A percentile compares a stretch with the other conserved stretches of the same genome.
phyloP scores from a whole-genome alignment of 2,888 invertebrate genomes.

The Globia sparganii region DNA sequence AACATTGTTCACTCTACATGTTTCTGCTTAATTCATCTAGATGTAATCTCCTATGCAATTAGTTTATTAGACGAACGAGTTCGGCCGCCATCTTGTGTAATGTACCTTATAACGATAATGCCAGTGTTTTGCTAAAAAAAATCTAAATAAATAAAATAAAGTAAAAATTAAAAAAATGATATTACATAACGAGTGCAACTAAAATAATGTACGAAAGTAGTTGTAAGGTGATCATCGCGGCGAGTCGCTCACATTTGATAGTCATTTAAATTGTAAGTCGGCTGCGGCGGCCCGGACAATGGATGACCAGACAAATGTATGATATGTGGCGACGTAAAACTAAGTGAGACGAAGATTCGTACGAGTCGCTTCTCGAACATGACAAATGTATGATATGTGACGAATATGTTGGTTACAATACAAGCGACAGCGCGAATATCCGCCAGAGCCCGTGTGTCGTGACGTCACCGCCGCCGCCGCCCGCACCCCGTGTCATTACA shows the following conservation, averaged over 20 bases:
- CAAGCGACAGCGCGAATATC: conserved; percentile 1
- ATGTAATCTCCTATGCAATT: conserved; percentile 53
- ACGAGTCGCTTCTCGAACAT: background rate
- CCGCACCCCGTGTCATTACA: conserved; percentile 18
- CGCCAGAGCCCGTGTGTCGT: background rate
- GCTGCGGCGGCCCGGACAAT: conserved; percentile 15
- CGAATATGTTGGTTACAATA: conserved; percentile 46
- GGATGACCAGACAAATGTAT: background rate
- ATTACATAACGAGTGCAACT: conserved; percentile 80
- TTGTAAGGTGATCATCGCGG: conserved; percentile 60
- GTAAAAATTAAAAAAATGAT: conserved; percentile 69
- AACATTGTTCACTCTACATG: conserved; percentile 23
- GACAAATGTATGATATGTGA: conserved; percentile 32
- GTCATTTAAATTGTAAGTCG: conserved; percentile 53
- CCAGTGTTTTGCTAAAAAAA: conserved; percentile 68
- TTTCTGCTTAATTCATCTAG: conserved; percentile 38
- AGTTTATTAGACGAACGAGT: conserved; percentile 54
- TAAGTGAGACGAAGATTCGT: background rate
- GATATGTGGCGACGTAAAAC: background rate
- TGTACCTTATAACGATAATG: conserved; percentile 60
- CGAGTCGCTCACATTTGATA: conserved; percentile 61
- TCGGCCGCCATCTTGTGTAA: conserved; percentile 58
- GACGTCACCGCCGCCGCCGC: conserved; percentile 30
- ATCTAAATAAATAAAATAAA: conserved; percentile 68
- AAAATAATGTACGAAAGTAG: conserved; percentile 76